Base-by-base conservation (phyloP, 2,888 invertebrate genomes). In the Euspilapteryx auroguttella region DNA sequence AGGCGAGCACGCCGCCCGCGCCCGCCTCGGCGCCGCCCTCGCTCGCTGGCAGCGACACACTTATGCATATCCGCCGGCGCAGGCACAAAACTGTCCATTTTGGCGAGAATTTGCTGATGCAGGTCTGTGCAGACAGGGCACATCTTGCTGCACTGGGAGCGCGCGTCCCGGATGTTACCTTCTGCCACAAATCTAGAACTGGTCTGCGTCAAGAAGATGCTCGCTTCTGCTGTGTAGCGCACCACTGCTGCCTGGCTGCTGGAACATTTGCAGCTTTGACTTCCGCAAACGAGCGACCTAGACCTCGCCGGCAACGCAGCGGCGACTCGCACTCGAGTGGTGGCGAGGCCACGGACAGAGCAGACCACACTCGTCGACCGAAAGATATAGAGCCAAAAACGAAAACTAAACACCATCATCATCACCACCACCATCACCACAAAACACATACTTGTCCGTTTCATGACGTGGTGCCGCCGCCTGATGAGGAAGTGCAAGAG, bases 21-120 rank as follows among this genome's bases (percentile, higher is more conserved):
- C 79, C 80, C 41, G 78, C 65, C 40, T 81, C 79, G 42, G 80
- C 79, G 39, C 81, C 79, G 39, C 55, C 73, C 38, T 82, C 79
- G 42, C 66, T 64, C 44, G 62, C 64, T 46, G 75, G 71, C 55
- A 66, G 68, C 47, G 64, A 61, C 46, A 65, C 58, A 42, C 56
- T 61, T 41, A 73, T 85, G 51, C 82, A 82, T 42, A 68, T 84
- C 34, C 83, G 86, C 29, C 79, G 87, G 32, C 79, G 86, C 30
- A 80, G 87, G 33, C 86, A 87, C 65, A 87, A 87, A 62, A 87
- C 87, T 27, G 87, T 87, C 28, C 87, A 87, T 59, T 87, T 87
- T 51, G 87, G 87, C 33, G 87, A 87, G 51, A 87, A 86, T 55
- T 76, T 87, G 14, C 57, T 86, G 40, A 80, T 86, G 58, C 86